phyloP scores from a whole-genome alignment of 2,888 invertebrate species.

The Galeruca laticollis region DNA sequence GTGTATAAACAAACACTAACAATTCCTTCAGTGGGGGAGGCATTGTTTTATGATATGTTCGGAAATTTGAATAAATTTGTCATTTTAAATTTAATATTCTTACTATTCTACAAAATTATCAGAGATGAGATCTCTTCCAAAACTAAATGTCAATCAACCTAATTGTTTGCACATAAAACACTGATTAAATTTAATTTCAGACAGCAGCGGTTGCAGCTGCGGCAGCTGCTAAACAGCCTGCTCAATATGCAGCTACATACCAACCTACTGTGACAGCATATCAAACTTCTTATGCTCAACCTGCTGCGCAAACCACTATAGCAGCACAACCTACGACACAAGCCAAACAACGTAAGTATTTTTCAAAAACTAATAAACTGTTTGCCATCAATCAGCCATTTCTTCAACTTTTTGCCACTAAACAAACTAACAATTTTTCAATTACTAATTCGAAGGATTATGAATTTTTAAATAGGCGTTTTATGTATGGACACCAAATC shows the following conservation, averaged over 20 bases:
- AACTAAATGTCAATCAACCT: not conserved
- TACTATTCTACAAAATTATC: too few relatives aligned
- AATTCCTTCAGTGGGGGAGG: too few relatives aligned
- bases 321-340: slow-evolving; percentile 70
- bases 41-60: too few relatives aligned
- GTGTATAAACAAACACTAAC: too few relatives aligned
- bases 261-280: slow-evolving; percentile 68
- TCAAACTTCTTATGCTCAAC: slow-evolving; percentile 69
- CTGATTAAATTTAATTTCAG: slow-evolving; percentile 46
- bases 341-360: slow-evolving; percentile 71
- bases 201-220: slow-evolving; percentile 62
- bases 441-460: not conserved
- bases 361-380: not conserved
- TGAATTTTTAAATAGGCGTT: not conserved
- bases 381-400: not conserved
- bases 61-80: too few relatives aligned
- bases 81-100: too few relatives aligned
- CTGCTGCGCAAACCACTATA: slow-evolving; percentile 71
- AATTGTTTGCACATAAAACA: not conserved
- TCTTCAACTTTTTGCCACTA: not conserved
- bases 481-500: too few relatives aligned
- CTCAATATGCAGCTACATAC: slow-evolving; percentile 73
- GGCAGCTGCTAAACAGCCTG: slow-evolving; percentile 69
- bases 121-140: too few relatives aligned
- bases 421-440: not conserved